Base-by-base conservation (phyloP, 2,797 vertebrate genomes). In the Smutsia gigantea region DNA sequence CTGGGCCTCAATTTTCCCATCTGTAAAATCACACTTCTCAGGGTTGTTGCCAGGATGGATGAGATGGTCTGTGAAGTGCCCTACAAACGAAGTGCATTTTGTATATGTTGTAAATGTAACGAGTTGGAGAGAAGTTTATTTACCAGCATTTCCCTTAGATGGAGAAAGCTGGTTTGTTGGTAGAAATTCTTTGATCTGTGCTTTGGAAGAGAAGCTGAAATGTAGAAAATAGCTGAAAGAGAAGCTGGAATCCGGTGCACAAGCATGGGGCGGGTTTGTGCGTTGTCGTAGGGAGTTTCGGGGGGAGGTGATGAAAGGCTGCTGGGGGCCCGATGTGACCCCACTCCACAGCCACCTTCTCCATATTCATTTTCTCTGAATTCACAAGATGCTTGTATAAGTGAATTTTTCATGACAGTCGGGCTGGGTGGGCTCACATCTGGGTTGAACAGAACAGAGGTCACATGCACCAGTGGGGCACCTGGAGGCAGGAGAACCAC, bases 141-240 rank as follows among this genome's bases (percentile, higher is more conserved):
- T 31, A 31, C 0, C 31, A 15, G 17, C 13, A 29, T 77, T 77
- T 71, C 8, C 57, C 55, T 81, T 63, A 37, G 90, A 39, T 75
- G 61, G 31, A 72, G 53, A 93, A 64, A 51, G 27, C 21, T 15
- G n/a, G 46, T 46, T 37, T 61, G 1, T 57, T 87, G 61, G 85
- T 49, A 46, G 63, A 74, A 88, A 37, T 61, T 37, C 29, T 94
- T 85, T 72, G 75, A 15, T n/a, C 68, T 64, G 34, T n/a, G 57
- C 57, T 93, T 92, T 57, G 34, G 57, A 66, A 49, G n/a, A 27
- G 82, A 90, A 91, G 72, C 72, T 63, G 46, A 77, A 74, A 42
- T 37, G 29, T 51, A 55, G 39, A 37, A 11, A 3, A 14, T 1
- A 34, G 11, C 15, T 31, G 61, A 46, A 46, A 46, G 21, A 2